Conservation (phyloP, 2,113 vertebrate genomes). For the Stomatorhinus ivindoensis region DNA sequence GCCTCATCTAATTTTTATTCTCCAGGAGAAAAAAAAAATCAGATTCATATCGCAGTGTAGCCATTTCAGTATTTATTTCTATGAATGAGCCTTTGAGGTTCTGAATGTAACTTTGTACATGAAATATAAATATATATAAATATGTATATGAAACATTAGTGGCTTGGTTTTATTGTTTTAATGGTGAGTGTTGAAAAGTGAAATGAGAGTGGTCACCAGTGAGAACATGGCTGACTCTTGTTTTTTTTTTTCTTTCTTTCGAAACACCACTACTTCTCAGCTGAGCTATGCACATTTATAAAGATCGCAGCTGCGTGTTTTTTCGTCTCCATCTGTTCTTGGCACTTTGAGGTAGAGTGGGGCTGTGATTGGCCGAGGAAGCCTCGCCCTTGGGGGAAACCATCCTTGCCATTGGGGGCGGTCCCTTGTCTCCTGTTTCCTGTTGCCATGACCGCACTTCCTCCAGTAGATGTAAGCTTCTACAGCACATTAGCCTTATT, state of each 20-base stretch:
- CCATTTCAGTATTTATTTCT: constrained; percentile 99
- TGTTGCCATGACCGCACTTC: constrained; percentile 18
- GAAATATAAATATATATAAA: constrained; percentile 75
- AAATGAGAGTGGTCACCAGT: constrained; percentile 13
- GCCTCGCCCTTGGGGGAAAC: not conserved
- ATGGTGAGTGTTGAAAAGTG: constrained; percentile 24
- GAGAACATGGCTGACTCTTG: constrained; percentile 23
- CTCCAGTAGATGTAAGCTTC: constrained; percentile 24
- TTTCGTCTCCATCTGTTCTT: constrained; percentile 2
- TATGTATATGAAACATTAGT: constrained; percentile 79
- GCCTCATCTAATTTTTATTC: constrained; percentile 53
- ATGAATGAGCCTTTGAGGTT: constrained; percentile 87
- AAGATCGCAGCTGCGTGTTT: constrained; percentile 11
- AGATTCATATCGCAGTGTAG: constrained; percentile 70
- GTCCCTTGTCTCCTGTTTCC: not conserved
- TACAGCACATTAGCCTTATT: constrained; percentile 44
- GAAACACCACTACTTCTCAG: constrained; percentile 24
- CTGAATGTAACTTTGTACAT: constrained; percentile 98
- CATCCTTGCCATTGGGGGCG: not conserved
- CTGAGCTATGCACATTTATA: constrained; percentile 57
- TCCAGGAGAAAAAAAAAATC: constrained; percentile 42
- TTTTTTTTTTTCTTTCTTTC: not conserved
- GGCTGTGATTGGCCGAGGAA: not conserved
- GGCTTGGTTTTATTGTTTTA: constrained; percentile 57
- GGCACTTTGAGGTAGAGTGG: constrained; percentile 11